Evolutionary conservation across 2,113 vertebrate species (phyloP).

Genomic region (Chloropsis hardwickii): DNA sequence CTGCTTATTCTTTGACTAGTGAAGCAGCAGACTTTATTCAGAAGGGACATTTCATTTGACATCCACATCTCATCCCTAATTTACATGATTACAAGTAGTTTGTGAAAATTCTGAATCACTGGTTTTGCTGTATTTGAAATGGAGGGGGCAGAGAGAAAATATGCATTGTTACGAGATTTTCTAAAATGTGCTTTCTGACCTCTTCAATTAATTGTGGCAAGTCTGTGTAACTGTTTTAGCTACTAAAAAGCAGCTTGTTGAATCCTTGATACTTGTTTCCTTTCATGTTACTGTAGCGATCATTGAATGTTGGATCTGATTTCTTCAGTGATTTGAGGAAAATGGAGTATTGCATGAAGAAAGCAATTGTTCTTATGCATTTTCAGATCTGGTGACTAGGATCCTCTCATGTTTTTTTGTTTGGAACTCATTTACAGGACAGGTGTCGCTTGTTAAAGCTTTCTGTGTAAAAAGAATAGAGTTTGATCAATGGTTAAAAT

Average conservation of each 20-base stretch:
- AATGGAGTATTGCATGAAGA: not conserved
- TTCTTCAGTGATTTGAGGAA: constrained; percentile 23
- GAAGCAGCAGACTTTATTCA: constrained; percentile 25
- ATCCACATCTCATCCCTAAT: constrained; percentile 30
- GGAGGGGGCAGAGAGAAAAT: not conserved
- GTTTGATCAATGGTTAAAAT: constrained; percentile 19
- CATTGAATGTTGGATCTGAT: not conserved
- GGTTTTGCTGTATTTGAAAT: constrained; percentile 30
- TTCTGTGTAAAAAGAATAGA: constrained; percentile 13
- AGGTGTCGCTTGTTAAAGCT: constrained; percentile 3
- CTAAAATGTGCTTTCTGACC: not conserved
- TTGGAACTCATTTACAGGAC: constrained; percentile 1
- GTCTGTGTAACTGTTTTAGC: not conserved
- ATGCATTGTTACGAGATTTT: not conserved
- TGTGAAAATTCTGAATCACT: constrained; percentile 31
- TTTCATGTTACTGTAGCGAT: not conserved
- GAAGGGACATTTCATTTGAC: constrained; percentile 31
- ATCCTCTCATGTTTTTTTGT: not conserved
- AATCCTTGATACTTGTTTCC: constrained; percentile 20
- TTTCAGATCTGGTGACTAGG: not conserved
- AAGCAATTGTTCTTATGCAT: not conserved
- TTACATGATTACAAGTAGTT: constrained; percentile 50
- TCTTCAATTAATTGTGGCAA: constrained; percentile 52
- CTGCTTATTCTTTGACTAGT: constrained; percentile 48
- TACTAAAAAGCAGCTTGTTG: constrained; percentile 8